Evolutionary conservation across 2,888 invertebrate species (phyloP), one percentile per base, ranked within the genome.

Genomic region (Dryobota labecula): DNA sequence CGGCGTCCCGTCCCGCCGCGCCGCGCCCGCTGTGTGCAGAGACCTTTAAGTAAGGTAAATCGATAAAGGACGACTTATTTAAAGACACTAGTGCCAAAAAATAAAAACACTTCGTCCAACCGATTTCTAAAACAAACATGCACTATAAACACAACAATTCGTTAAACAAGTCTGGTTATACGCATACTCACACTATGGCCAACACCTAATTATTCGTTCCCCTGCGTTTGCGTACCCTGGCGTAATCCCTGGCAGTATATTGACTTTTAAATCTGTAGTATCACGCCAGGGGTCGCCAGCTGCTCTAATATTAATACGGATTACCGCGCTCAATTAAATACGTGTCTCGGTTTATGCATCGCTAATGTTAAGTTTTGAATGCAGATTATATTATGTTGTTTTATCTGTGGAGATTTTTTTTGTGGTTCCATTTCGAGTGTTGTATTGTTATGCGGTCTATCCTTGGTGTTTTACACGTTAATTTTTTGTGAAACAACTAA

Each of bases 261-360:
- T 91, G 90, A 91, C 91, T 91, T 90, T 89, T 88, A 89, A 90
- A 91, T 89, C 89, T 86, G 87, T 84, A 76, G 63, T 72, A 84
- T 83, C 84, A 86, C 88, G 73, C 73, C 68, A 78, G 84, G 80
- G 83, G 84, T 70, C 73, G 85, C 87, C 88, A 88, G 89, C 86
- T 90, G 89, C 78, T 86, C 53, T 74, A 76, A 81, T 90, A 90
- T 90, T 90, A 90, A 90, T 86, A 84, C 82, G 89, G 90, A 90
- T 91, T 90, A 90, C 83, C 63, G 66, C 77, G 85, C 87, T 85
- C 90, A 89, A 89, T 89, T 89, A 88, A 86, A 88, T 85, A 78
- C 72, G 77, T 83, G 86, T 82, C 73, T 65, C 43, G 76, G 77
- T 73, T 80, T 73, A 76, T 84, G 74, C 76, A 66, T 61, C 64